Percentiles rank a stretch among this genome's conserved stretches.
phyloP scores from a whole-genome alignment of 2,113 vertebrate genomes.

The Emberiza fucata region DNA sequence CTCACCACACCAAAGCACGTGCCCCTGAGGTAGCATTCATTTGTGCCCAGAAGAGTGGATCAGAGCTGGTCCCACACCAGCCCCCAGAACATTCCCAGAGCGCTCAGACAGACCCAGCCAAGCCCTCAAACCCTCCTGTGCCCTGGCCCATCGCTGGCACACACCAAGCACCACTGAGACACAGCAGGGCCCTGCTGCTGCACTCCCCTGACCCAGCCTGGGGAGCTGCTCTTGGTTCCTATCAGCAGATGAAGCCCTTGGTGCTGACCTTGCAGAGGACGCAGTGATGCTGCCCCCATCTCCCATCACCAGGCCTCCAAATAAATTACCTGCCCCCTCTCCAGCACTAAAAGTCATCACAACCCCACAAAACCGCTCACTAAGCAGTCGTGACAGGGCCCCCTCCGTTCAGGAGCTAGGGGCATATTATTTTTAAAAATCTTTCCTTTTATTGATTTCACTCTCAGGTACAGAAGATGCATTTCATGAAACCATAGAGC shows the following conservation, averaged over 20 bases:
- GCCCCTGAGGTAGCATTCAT: neutral
- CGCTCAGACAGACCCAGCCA: accelerated
- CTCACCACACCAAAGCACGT: accelerated
- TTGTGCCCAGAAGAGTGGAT: accelerated
- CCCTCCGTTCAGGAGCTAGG: neutral
- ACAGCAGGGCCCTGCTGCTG: neutral
- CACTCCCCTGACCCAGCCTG: neutral
- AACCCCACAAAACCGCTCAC: neutral
- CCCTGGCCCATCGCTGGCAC: neutral
- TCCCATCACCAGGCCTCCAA: neutral
- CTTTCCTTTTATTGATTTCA: constrained; percentile 14
- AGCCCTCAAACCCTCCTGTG: neutral
- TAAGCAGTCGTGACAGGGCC: neutral
- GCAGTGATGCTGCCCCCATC: neutral
- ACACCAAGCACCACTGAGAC: neutral
- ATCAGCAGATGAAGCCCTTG: neutral
- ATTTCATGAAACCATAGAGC: neutral
- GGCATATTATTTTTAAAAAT: neutral
- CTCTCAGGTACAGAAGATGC: neutral
- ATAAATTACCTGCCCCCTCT: neutral
- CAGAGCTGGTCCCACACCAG: neutral
- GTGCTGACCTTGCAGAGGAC: neutral
- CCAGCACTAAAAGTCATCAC: neutral
- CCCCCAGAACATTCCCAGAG: accelerated
- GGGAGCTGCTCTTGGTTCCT: neutral